Evolutionary conservation across 2,113 vertebrate genomes (phyloP).

Genomic region (Lophura nycthemera): DNA sequence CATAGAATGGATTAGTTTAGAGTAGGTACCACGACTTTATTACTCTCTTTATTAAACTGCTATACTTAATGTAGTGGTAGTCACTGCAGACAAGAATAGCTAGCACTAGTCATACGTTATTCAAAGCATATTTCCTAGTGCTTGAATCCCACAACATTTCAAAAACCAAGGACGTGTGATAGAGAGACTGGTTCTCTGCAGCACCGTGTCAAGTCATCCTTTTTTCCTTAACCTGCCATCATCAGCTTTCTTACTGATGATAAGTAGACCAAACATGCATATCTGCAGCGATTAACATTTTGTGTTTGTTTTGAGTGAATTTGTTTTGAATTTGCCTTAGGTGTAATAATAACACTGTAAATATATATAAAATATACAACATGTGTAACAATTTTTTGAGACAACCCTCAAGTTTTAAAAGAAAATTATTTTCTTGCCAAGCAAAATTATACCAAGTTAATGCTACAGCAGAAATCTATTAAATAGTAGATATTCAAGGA

Average conservation of each 20-base stretch:
- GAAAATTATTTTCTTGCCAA: neutral
- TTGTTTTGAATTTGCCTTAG: neutral
- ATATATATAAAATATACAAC: neutral
- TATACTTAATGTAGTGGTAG: neutral
- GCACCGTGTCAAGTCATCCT: neutral
- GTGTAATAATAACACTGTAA: neutral
- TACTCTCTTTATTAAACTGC: neutral
- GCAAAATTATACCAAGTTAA: neutral
- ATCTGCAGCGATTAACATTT: neutral
- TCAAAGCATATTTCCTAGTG: neutral
- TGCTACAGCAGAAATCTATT: neutral
- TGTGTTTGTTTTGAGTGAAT: neutral
- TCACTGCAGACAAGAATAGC: neutral
- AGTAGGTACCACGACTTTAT: neutral
- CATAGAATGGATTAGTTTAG: neutral
- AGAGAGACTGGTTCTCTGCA: neutral
- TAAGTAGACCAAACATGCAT: neutral
- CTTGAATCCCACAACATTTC: neutral
- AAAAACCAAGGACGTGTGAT: neutral
- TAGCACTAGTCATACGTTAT: neutral
- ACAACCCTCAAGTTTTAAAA: neutral
- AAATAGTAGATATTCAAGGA: neutral
- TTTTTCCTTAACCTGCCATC: neutral
- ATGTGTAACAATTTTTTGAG: neutral
- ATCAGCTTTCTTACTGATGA: neutral